Evolutionary conservation across 2,797 vertebrate species (phyloP).

Genomic region (Neosilurus mollespiculum): DNA sequence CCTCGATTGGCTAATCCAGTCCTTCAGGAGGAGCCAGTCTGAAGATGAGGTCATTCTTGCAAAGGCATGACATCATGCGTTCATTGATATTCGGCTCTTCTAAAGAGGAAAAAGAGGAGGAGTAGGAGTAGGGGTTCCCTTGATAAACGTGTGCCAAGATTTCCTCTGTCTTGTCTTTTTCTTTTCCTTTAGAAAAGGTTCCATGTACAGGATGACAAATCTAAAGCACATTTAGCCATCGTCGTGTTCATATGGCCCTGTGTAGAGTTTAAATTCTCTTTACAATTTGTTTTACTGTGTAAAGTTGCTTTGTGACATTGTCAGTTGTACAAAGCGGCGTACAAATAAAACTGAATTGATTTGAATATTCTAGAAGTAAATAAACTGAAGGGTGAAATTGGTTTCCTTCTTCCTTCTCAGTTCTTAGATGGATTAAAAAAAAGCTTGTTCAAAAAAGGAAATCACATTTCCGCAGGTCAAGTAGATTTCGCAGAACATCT

Average conservation of each 20-base stretch:
- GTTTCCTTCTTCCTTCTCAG: not conserved
- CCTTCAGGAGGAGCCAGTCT: slow-evolving; percentile 33
- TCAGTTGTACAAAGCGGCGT: no score
- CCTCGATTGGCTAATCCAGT: slow-evolving; percentile 60
- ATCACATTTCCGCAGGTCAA: not conserved
- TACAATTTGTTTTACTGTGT: no score
- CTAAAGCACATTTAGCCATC: not conserved
- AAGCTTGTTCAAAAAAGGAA: not conserved
- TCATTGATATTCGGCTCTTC: slow-evolving; percentile 64
- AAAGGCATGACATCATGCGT: slow-evolving; percentile 67
- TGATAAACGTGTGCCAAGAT: not conserved
- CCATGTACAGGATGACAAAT: not conserved
- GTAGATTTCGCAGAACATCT: not conserved
- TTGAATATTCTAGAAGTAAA: not conserved
- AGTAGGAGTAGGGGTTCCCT: slow-evolving; percentile 10
- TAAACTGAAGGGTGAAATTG: not conserved
- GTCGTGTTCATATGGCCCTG: no score
- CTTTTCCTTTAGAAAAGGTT: not conserved
- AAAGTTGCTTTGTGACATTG: no score
- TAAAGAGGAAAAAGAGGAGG: slow-evolving; percentile 34
- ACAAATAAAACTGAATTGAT: no score
- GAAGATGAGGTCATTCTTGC: slow-evolving; percentile 65
- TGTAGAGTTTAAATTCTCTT: no score
- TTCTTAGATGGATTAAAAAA: not conserved
- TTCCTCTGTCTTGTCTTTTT: not conserved